Evolutionary conservation across 1,140 invertebrate species (phyloP).

Genomic region (Platyscapa corneri): DNA sequence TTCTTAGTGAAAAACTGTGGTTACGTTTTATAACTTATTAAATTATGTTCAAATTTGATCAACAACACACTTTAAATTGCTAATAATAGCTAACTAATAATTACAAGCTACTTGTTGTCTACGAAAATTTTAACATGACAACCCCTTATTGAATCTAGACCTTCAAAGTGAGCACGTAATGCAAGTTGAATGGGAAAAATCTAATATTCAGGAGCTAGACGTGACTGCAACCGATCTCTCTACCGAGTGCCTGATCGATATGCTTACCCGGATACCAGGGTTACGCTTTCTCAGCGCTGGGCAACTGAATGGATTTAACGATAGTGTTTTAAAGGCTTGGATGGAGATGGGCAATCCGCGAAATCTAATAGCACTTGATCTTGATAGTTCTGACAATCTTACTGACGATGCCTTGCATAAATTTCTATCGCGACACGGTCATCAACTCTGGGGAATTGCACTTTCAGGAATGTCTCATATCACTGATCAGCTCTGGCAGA

Average conservation of each 20-base stretch:
- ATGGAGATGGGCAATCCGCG: slow-evolving; percentile 90
- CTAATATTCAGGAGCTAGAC: slow-evolving; percentile 94
- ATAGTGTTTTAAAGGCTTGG: slow-evolving; percentile 92
- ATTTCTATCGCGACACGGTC: slow-evolving; percentile 91
- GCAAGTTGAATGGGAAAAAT: slow-evolving; percentile 98
- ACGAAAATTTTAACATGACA: background rate
- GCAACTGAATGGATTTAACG: slow-evolving; percentile 97
- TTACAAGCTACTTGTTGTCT: too few species aligned
- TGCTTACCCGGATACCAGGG: slow-evolving; percentile 90
- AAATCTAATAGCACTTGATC: slow-evolving; percentile 90
- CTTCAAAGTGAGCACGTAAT: slow-evolving; percentile 92
- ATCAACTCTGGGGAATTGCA: slow-evolving; percentile 89
- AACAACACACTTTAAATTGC: too few species aligned
- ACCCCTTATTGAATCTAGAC: slow-evolving; percentile 72
- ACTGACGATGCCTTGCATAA: slow-evolving; percentile 93
- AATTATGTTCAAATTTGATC: background rate
- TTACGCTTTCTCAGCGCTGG: slow-evolving; percentile 94
- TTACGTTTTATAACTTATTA: too few species aligned
- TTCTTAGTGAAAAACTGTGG: too few species aligned
- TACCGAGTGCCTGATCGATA: slow-evolving; percentile 93
- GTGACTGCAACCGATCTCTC: slow-evolving; percentile 97
- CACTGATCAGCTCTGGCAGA: slow-evolving; percentile 97
- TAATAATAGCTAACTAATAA: background rate
- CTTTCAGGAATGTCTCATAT: slow-evolving; percentile 98
- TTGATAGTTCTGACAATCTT: slow-evolving; percentile 96